phyloP scores from a whole-genome alignment of 2,797 vertebrate genomes.

The Cynodonichthys magdalenae region DNA sequence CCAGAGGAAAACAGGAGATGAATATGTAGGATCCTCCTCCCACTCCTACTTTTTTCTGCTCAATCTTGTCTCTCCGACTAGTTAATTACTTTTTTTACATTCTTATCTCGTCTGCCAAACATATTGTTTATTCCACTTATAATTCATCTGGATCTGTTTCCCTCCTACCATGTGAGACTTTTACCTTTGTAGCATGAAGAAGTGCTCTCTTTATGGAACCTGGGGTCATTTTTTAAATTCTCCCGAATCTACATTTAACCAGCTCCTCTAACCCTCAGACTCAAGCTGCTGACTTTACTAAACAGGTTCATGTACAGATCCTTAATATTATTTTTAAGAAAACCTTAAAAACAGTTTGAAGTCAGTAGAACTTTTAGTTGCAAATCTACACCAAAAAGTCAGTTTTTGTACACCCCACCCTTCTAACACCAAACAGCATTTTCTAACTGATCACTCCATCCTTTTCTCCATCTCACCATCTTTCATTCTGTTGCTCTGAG shows the following conservation, averaged over 20 bases:
- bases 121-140: conserved; percentile 1
- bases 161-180: too few species aligned
- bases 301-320: too few species aligned
- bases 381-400: not conserved
- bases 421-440: not conserved
- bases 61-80: conserved; percentile 22
- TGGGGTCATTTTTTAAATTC: too few species aligned
- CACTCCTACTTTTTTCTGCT: conserved; percentile 26
- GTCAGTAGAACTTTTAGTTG: too few species aligned
- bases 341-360: too few species aligned
- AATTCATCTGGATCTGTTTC: not conserved
- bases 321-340: too few species aligned
- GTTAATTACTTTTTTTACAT: conserved; percentile 26
- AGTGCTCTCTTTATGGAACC: too few species aligned
- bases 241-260: too few species aligned
- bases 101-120: not conserved
- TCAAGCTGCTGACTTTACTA: too few species aligned
- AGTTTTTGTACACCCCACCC: not conserved
- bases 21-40: conserved; percentile 65
- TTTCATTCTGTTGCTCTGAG: conserved; percentile 32
- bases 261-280: too few species aligned
- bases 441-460: conserved; percentile 24
- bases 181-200: too few species aligned
- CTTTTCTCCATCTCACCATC: conserved; percentile 20
- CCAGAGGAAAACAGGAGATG: conserved; percentile 66